Percentiles rank a stretch among this genome's conserved stretches.
These are phyloP conservation scores for Amphiprion ocellaris DNA, from an alignment of 2,113 vertebrate genomes.

Conservation along the genomic window DNA sequence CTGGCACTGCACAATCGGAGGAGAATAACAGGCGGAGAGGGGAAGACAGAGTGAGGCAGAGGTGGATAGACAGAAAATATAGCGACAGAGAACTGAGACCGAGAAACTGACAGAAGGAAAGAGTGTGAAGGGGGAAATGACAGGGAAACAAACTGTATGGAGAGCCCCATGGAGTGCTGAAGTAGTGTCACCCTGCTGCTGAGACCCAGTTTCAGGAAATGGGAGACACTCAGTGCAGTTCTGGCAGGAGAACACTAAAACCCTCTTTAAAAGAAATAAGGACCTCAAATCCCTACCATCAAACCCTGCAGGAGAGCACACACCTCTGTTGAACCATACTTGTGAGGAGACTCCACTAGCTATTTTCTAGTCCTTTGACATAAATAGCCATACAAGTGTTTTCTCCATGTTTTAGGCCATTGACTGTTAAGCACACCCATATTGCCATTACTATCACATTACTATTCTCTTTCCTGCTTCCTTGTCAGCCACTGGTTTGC, in stretches of 20 bases:
- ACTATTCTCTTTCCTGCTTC: neutral
- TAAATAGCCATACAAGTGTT: neutral
- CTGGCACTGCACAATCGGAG: conserved; percentile 58
- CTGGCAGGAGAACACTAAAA: conserved; percentile 26
- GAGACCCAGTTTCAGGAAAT: conserved; percentile 57
- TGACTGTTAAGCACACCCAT: neutral
- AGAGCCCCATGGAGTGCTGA: conserved; percentile 28
- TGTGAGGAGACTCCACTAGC: neutral
- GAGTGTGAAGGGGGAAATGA: conserved; percentile 59
- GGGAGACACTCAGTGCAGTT: conserved; percentile 26
- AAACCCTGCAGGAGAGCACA: conserved; percentile 33
- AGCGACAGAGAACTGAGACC: conserved; percentile 22
- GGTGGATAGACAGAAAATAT: conserved; percentile 9
- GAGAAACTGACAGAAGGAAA: conserved; percentile 47
- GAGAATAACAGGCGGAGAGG: conserved; percentile 26
- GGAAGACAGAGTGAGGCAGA: conserved; percentile 11
- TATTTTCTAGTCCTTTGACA: neutral
- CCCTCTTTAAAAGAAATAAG: conserved; percentile 26
- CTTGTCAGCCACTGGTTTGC: neutral
- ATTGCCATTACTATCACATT: neutral
- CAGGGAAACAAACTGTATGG: conserved; percentile 14
- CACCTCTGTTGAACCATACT: conserved; percentile 6
- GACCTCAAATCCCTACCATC: conserved; percentile 33
- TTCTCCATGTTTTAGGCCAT: neutral
- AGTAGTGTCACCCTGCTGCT: conserved; percentile 49